Base-by-base conservation (phyloP, 2,113 vertebrate species). In the Cisticola juncidis region DNA sequence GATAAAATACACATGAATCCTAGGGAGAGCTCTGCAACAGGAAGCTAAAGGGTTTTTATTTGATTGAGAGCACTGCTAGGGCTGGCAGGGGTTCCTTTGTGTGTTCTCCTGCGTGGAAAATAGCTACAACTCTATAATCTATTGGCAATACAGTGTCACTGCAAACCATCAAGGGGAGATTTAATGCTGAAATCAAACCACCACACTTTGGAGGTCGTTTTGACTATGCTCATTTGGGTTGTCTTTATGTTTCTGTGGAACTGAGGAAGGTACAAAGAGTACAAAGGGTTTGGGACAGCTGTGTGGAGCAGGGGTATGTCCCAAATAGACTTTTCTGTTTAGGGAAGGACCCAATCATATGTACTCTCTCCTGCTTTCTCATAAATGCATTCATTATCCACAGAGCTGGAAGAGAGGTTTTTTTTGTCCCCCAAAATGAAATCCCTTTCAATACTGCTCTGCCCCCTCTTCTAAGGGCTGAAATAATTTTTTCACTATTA, bases 1-100 rank as follows among this genome's bases (percentile, higher is more conserved):
- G 94, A 96, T 94, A 97, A 95, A 96, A 96, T 96, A 96, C 93
- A 95, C 93, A 96, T 93, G 93, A 95, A 96, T 81, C 90, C 85
- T 93, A 92, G 92, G 44, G 60, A 94, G 79, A 93, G 64, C 69
- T 92, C 77, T 95, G 64, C 72, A 81, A 86, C 40, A 88, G 88
- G 86, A 96, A 96, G 76, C 85, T 86, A 81, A 88, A 93, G 94
- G 56, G 76, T 4, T 90, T 96, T 95, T 93, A 81, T 83, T 96
- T 94, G 92, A 95, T 83, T 80, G 90, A 93, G 93, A 94, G 82
- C 54, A 24, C 60, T 83, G 76, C 76, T 81, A 86, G 42, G 53
- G 72, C 79, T 96, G 61, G 88, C 44, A 2, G 92, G 94, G 60
- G 68, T 81, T 95, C 88, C 76, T 96, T 69, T 95, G 90, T 94